Conservation (phyloP, 2,888 invertebrate species). For the Dryobotodes eremita region DNA sequence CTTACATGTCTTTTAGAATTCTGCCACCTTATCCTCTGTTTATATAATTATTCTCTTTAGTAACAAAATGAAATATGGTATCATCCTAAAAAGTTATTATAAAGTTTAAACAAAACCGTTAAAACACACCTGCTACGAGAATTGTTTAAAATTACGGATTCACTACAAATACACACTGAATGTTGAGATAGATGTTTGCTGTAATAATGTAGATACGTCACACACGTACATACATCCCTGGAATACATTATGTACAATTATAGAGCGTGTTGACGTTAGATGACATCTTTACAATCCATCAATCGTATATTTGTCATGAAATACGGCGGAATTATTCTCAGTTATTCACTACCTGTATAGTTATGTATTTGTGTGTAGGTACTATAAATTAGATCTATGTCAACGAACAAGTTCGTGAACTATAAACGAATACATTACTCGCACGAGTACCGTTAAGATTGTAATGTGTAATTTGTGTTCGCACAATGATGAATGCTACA, state of each 20-base stretch:
- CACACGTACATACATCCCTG: conserved; percentile 17
- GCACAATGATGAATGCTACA: conserved; percentile 39
- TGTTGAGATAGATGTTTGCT: conserved; percentile 22
- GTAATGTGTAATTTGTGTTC: conserved; percentile 37
- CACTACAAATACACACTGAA: conserved; percentile 35
- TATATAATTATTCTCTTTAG: conserved; percentile 32
- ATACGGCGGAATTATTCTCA: conserved; percentile 25
- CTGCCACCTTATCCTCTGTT: conserved; percentile 4
- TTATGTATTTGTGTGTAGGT: conserved; percentile 2
- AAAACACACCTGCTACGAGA: conserved; percentile 56
- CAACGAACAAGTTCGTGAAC: conserved; percentile 46
- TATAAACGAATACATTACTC: conserved; percentile 55
- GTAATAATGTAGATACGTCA: conserved; percentile 12
- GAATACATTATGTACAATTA: conserved; percentile 30
- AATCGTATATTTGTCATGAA: conserved; percentile 49
- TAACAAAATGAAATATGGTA: conserved; percentile 48
- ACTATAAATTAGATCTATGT: conserved; percentile 28
- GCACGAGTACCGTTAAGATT: conserved; percentile 53
- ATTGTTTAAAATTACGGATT: conserved; percentile 48
- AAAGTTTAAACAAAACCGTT: conserved; percentile 57
- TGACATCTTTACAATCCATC: conserved; percentile 43
- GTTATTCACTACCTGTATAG: neutral
- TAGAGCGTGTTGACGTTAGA: conserved; percentile 27
- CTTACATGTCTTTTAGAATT: neutral
- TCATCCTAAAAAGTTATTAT: conserved; percentile 51